Conservation (phyloP, 2,888 invertebrate species). For the Sclerodermus sp. region DNA sequence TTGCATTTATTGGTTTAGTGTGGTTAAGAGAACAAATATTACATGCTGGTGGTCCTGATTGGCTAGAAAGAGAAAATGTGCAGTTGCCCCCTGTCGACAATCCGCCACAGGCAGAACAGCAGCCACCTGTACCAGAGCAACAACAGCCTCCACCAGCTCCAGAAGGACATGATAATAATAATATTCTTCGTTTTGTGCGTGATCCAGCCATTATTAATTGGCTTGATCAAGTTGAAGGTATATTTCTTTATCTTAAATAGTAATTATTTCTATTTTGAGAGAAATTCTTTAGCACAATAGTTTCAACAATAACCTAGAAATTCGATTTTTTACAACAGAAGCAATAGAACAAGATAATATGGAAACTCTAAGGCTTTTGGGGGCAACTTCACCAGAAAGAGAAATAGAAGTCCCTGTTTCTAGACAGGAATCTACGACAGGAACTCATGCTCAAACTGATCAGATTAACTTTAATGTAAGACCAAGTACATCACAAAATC, state of each 20-base stretch:
- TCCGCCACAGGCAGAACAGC: constrained; percentile 57
- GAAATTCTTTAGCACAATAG: too few species aligned
- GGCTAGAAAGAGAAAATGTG: constrained; percentile 78
- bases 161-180: constrained; percentile 52
- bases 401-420: too few species aligned
- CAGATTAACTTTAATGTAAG: too few species aligned
- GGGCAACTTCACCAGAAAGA: too few species aligned
- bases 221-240: too few species aligned
- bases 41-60: constrained; percentile 96
- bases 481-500: too few species aligned
- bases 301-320: too few species aligned
- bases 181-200: constrained; percentile 53
- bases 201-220: constrained; percentile 30
- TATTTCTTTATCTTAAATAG: not conserved
- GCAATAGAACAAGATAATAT: too few species aligned
- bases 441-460: too few species aligned
- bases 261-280: not conserved
- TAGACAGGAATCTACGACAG: too few species aligned
- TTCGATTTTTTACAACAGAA: too few species aligned
- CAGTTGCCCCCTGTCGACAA: constrained; percentile 59
- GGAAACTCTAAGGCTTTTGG: too few species aligned
- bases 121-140: constrained; percentile 34
- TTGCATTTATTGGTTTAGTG: constrained; percentile 94
- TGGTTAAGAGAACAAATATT: constrained; percentile 98
- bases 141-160: constrained; percentile 31